Conservation (phyloP, 2,888 invertebrate species). For the Chloroclysta siterata region DNA sequence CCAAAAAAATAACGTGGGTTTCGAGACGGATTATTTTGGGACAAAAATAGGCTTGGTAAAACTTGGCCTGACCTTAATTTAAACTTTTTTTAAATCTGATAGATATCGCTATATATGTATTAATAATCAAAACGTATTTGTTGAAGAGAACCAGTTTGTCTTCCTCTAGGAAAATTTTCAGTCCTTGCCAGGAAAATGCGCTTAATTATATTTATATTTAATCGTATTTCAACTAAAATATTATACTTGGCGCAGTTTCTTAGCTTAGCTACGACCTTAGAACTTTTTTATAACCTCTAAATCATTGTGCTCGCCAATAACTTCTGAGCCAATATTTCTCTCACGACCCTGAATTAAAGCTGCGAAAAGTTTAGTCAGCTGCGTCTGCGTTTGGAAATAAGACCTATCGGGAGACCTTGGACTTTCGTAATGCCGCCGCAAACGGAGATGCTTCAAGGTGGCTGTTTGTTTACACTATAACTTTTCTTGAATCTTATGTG, state of each 20-base stretch:
- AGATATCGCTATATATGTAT: not conserved
- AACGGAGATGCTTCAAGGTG: constrained; percentile 17
- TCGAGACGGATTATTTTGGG: constrained; percentile 15
- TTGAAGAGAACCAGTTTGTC: too few relatives aligned
- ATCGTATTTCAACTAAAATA: too few relatives aligned
- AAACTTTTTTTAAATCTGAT: not conserved
- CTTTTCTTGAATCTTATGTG: not conserved
- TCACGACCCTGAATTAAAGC: constrained; percentile 17
- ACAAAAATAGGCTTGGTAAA: constrained; percentile 11
- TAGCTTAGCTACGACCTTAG: too few relatives aligned
- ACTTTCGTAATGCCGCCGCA: constrained; percentile 24
- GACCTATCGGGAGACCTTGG: constrained; percentile 11
- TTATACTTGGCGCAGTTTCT: too few relatives aligned
- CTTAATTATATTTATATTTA: too few relatives aligned
- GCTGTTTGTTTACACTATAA: constrained; percentile 8
- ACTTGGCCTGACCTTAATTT: constrained; percentile 4
- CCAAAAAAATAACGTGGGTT: constrained; percentile 18
- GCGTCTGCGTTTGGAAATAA: constrained; percentile 17
- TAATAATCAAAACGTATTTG: not conserved
- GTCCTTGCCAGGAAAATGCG: too few relatives aligned
- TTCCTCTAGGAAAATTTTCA: not conserved
- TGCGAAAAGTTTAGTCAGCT: constrained; percentile 19
- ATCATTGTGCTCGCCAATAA: not conserved
- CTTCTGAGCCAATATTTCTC: constrained; percentile 8
- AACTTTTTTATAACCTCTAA: not conserved